Evolutionary conservation across 2,888 invertebrate genomes (phyloP).

Genomic region (Drosophila robusta): DNA sequence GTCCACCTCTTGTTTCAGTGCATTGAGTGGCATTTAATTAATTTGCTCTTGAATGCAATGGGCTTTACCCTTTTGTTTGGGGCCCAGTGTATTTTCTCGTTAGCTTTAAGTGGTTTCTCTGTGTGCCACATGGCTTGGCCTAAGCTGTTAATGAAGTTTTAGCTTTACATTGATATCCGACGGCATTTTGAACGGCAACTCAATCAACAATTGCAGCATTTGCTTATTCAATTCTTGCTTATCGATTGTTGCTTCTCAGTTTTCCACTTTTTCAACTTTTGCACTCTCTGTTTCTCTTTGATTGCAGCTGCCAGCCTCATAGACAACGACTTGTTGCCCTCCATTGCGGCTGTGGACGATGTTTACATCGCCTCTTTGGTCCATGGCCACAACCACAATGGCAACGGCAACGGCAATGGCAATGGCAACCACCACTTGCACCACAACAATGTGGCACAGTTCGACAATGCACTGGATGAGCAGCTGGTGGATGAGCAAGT

Average conservation of each 20-base stretch:
- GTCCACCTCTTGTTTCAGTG: constrained; percentile 16
- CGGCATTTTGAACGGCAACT: constrained; percentile 36
- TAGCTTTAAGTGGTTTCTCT: constrained; percentile 39
- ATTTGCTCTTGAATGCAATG: constrained; percentile 61
- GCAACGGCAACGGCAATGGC: constrained; percentile 33
- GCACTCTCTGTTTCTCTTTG: neutral
- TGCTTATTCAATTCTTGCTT: constrained; percentile 41
- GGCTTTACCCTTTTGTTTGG: constrained; percentile 15
- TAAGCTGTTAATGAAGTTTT: constrained; percentile 57
- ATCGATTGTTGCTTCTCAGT: constrained; percentile 12
- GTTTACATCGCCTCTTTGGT: constrained; percentile 72
- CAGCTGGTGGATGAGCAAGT: constrained; percentile 45
- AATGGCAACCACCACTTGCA: constrained; percentile 41
- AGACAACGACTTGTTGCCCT: constrained; percentile 69
- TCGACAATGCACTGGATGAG: constrained; percentile 64
- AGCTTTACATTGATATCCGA: constrained; percentile 3
- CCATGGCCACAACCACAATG: constrained; percentile 57
- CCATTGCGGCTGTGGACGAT: constrained; percentile 66
- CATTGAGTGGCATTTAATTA: constrained; percentile 79
- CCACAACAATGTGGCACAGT: constrained; percentile 65
- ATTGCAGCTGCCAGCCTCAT: constrained; percentile 44
- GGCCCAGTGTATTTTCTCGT: constrained; percentile 21
- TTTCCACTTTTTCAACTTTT: constrained; percentile 21
- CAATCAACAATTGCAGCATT: constrained; percentile 54
- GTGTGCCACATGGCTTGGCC: neutral